A percentile compares a stretch with the other conserved stretches of the same genome.
Conservation (phyloP, 2,113 vertebrate genomes). For the Pterocles burchelli region DNA sequence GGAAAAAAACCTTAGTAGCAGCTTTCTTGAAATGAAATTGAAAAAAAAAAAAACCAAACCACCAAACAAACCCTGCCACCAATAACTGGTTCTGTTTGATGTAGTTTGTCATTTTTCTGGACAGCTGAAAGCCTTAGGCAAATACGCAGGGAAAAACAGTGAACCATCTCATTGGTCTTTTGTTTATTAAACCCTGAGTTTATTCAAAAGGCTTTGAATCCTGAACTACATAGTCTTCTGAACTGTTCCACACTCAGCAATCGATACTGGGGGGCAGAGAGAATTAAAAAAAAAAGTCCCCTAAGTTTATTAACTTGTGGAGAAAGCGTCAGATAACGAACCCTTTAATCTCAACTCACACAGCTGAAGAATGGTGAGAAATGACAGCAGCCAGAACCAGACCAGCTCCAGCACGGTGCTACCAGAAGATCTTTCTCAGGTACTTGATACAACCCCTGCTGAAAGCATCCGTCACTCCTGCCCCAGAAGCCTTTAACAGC, state of each 20-base stretch:
- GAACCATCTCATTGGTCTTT: constrained; percentile 45
- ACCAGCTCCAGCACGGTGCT: neutral
- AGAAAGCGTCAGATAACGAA: neutral
- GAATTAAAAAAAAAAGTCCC: neutral
- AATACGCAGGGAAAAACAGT: constrained; percentile 6
- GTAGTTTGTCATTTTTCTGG: constrained; percentile 45
- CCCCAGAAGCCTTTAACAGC: neutral
- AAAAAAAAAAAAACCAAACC: neutral
- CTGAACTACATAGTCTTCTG: neutral
- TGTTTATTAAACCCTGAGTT: constrained; percentile 46
- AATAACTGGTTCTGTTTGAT: constrained; percentile 47
- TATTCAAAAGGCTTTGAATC: constrained; percentile 49
- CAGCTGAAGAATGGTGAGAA: neutral
- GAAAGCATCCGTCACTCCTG: neutral
- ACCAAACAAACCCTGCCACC: neutral
- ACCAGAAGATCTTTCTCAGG: neutral
- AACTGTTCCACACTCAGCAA: neutral
- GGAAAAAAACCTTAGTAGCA: neutral
- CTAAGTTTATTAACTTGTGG: neutral
- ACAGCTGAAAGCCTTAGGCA: constrained; percentile 60
- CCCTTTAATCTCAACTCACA: neutral
- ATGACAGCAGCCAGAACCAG: neutral
- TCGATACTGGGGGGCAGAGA: neutral
- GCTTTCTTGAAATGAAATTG: constrained; percentile 17
- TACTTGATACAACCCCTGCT: neutral